phyloP scores from a whole-genome alignment of 2,113 vertebrate genomes.

The Oceanodroma tethys region DNA sequence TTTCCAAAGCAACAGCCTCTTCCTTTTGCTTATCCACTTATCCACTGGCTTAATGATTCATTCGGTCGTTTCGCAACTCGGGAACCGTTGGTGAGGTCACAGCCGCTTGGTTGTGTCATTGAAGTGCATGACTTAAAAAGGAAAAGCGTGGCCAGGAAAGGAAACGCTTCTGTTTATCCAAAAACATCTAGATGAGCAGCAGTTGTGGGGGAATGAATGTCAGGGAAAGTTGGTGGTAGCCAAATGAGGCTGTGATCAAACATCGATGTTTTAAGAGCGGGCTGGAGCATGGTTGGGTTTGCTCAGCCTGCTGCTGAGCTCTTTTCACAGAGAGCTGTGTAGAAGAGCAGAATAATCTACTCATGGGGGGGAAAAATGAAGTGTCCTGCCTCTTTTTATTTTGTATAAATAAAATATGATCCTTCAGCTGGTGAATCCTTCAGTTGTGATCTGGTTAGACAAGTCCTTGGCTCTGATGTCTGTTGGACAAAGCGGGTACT shows the following conservation, averaged over 20 bases:
- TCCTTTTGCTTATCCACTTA: neutral
- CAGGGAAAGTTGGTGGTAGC: neutral
- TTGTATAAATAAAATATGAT: neutral
- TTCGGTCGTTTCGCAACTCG: neutral
- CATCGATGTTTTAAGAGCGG: rapidly evolving
- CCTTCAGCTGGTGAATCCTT: neutral
- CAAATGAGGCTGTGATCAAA: neutral
- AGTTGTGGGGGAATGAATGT: neutral
- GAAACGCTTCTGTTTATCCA: neutral
- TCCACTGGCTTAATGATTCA: neutral
- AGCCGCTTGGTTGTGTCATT: neutral
- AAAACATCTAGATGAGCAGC: neutral
- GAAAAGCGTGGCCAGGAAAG: neutral
- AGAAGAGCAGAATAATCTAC: neutral
- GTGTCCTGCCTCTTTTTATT: neutral
- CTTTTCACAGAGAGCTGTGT: neutral
- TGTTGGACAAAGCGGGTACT: neutral
- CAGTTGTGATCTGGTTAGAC: neutral
- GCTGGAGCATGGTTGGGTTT: neutral
- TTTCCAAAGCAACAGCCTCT: neutral
- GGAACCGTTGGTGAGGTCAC: neutral
- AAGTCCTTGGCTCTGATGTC: neutral
- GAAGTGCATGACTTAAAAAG: neutral
- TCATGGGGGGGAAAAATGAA: neutral
- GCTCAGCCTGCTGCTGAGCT: neutral